Conservation (phyloP, 1,140 invertebrate genomes). For the Achatina immaculata region DNA sequence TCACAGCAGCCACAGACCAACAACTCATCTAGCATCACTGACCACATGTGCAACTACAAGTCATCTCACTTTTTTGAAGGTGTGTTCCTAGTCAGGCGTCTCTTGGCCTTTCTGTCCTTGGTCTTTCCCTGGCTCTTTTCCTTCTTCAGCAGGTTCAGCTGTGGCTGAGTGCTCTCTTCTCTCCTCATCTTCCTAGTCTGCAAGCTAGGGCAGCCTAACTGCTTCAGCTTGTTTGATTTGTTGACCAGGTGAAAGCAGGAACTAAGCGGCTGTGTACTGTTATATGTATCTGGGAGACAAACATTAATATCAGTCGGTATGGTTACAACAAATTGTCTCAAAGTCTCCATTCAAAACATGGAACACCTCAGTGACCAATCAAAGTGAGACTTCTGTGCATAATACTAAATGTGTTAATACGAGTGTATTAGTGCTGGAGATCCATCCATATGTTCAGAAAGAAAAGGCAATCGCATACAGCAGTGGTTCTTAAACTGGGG, state of each 20-base stretch:
- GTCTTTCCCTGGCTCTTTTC: not conserved
- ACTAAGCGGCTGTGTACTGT: slow-evolving; percentile 18
- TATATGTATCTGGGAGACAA: slow-evolving; percentile 28
- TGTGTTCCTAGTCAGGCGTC: slow-evolving; percentile 9
- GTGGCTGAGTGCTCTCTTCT: slow-evolving; percentile 10
- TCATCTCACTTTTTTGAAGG: slow-evolving; percentile 36
- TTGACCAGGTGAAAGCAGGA: slow-evolving; percentile 27
- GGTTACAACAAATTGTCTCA: too few species aligned
- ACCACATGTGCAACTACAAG: too few species aligned
- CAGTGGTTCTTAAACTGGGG: too few species aligned
- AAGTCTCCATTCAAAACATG: too few species aligned
- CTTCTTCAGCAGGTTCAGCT: not conserved
- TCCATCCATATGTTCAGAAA: too few species aligned
- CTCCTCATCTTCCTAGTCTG: slow-evolving; percentile 17
- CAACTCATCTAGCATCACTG: too few species aligned
- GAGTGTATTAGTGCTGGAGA: too few species aligned
- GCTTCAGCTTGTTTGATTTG: slow-evolving; percentile 27
- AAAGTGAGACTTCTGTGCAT: too few species aligned
- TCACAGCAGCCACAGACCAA: too few species aligned
- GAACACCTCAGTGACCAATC: too few species aligned
- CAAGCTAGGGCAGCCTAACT: slow-evolving; percentile 27
- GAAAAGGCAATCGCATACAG: too few species aligned
- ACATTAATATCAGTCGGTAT: slow-evolving; percentile 23
- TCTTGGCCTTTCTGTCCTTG: slow-evolving; percentile 18
- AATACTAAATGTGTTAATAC: too few species aligned